These are phyloP conservation scores for Prionace glauca DNA, from an alignment of 2,797 vertebrate species.

Conservation along the genomic window DNA sequence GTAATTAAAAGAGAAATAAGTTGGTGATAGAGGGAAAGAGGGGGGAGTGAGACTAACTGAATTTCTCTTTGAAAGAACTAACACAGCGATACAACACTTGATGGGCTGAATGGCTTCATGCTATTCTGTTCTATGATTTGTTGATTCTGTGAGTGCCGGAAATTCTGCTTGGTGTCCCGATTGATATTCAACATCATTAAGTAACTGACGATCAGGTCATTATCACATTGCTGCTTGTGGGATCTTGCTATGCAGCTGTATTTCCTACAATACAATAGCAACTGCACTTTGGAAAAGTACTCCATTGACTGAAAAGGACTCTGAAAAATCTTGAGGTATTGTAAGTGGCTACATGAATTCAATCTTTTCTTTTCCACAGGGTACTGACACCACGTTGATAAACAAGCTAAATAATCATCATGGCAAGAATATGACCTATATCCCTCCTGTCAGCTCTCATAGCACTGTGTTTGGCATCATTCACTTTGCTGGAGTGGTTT, in stretches of 20 bases:
- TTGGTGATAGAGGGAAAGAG: neutral
- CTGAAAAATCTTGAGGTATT: neutral
- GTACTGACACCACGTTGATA: slow-evolving; percentile 83
- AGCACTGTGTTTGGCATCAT: slow-evolving; percentile 78
- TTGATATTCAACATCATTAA: neutral
- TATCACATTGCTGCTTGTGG: neutral
- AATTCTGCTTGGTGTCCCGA: too few relatives aligned
- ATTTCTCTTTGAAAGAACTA: neutral
- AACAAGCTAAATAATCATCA: slow-evolving; percentile 76
- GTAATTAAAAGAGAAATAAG: neutral
- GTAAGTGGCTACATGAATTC: too few relatives aligned
- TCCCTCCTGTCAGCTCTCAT: slow-evolving; percentile 73
- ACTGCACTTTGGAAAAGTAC: neutral
- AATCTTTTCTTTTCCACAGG: slow-evolving; percentile 59
- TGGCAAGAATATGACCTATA: slow-evolving; percentile 66
- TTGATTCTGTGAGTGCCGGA: neutral
- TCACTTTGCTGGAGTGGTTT: slow-evolving; percentile 86
- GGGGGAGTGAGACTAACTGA: neutral
- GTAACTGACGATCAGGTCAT: neutral
- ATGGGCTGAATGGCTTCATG: neutral
- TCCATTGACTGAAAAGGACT: neutral
- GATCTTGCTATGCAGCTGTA: neutral
- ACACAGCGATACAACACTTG: too few relatives aligned
- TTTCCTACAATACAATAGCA: neutral
- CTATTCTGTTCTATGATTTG: neutral